Evolutionary conservation across 2,797 vertebrate genomes (phyloP).

Genomic region (Esox lucius): DNA sequence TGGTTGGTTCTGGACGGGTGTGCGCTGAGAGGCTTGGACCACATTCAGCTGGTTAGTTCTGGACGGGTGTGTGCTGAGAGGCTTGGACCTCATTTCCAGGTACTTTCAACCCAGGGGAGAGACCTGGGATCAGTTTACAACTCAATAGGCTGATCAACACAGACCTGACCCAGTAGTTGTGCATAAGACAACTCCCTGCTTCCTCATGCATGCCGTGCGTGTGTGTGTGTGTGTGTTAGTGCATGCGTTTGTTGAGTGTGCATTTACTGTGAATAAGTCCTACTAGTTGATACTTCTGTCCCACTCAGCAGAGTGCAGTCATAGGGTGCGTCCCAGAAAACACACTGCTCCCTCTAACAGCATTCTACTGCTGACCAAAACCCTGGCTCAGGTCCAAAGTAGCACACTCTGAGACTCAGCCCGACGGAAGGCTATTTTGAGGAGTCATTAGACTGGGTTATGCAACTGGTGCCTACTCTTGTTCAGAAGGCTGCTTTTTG

Average conservation of each 20-base stretch:
- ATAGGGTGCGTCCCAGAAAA: background rate
- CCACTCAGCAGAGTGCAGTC: background rate
- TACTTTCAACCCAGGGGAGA: too few relatives aligned
- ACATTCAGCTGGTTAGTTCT: background rate
- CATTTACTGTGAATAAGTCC: background rate
- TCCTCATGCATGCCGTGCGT: background rate
- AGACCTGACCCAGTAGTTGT: too few relatives aligned
- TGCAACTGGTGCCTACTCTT: background rate
- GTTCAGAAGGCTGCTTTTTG: background rate
- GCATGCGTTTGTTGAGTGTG: background rate
- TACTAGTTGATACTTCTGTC: background rate
- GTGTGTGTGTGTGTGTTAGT: background rate
- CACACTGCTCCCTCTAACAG: background rate
- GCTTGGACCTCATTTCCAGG: too few relatives aligned
- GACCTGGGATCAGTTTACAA: too few relatives aligned
- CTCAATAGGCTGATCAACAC: too few relatives aligned
- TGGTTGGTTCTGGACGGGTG: background rate
- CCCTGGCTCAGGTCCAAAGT: background rate
- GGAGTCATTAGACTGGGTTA: background rate
- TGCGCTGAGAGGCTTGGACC: background rate
- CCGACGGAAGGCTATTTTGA: background rate
- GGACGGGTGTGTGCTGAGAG: too few relatives aligned
- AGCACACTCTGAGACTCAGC: background rate
- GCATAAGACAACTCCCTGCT: too few relatives aligned
- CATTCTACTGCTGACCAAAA: background rate